Base-by-base conservation (phyloP, 2,797 vertebrate species). In the Gouania willdenowi region DNA sequence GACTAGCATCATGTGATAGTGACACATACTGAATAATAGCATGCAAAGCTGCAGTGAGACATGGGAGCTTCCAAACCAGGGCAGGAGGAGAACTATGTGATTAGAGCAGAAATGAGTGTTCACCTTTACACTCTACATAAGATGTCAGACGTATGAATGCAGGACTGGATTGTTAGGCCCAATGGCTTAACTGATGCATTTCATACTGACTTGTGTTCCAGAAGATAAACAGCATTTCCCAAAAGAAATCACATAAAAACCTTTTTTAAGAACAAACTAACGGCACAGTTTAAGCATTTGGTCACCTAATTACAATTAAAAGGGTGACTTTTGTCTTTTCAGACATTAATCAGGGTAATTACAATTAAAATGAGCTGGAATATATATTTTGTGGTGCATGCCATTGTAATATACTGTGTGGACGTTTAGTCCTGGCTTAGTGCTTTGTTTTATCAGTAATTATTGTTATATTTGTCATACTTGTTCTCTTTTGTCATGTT, bases 51-150 rank as follows among this genome's bases (percentile, higher is more conserved):
- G 57, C 44, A 66, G 33, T 4, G 5, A 38, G 81, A 48, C 71
- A 69, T 63, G 79, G 77, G 63, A 71, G 64, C 60, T 51, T 62
- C 76, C 39, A 60, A 81, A 78, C 69, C 54, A 72, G 72, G 68
- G 70, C 79, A 81, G 66, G 61, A 50, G 53, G 60, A 72, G 64
- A 26, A 24, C 60, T 78, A 70, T 77, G 81, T 79, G 74, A 82
- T 81, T 42, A 62, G 40, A 65, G 60, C 48, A 75, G 55, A 85
- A 75, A 76, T 78, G 65, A 44, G 48, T 47, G 56, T 30, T 61
- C 54, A 61, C 50, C 43, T 62, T 61, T 58, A 39, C 41, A 34
- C 58, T 76, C 44, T 46, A 79, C 49, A 73, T 63, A 69, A 61
- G 40, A 31, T 31, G 36, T 43, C 26, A 41, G 27, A 68, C 49